Evolutionary conservation across 1,140 invertebrate species (phyloP), one percentile per base, ranked within the genome.

Genomic region (Lepidurus couesii): DNA sequence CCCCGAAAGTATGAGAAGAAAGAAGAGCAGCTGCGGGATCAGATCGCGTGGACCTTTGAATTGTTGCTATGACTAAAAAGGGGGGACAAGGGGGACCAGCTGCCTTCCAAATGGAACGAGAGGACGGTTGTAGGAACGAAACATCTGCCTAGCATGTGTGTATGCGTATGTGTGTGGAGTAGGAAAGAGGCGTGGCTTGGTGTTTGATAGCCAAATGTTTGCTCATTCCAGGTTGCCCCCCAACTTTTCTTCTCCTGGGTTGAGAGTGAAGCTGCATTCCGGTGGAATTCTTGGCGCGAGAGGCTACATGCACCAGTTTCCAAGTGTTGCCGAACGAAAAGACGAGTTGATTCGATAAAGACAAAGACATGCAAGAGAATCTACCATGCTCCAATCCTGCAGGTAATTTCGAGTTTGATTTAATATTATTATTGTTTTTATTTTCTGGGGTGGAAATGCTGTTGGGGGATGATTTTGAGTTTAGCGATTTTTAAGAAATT

Each of bases 81-180:
- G 53, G 53, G 21, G 21, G 21, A 16, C 9, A 21, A 21, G 53
- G 53, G 53, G 53, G 53, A 65, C 6, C 53, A 65, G 53, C 53
- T 65, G 53, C 21, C 47, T 7, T 7, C 53, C 53, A 21, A 65
- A 65, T 65, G 53, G 53, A 65, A 65, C 53, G 53, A 65, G 53
- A 47, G 45, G 45, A 47, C 53, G 53, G 53, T 65, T 65, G 53
- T 65, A 65, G 53, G 53, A 34, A 34, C 34, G 34, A 21, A 65
- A 65, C 53, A 65, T 65, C 53, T 65, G 53, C 53, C 53, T 65
- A n/a, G 53, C 53, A 65, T 65, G 53, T 65, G 53, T 65, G 53
- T 21, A 21, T 65, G 53, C 53, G 21, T 65, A 21, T 65, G 53
- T 65, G 53, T 21, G 53, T 65, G 13, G 53, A 65, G 53, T 65